Percentiles rank a stretch among this genome's conserved stretches.
These are phyloP conservation scores for Scaptomyza montana DNA, from an alignment of 1,140 invertebrate genomes.

Conservation along the genomic window DNA sequence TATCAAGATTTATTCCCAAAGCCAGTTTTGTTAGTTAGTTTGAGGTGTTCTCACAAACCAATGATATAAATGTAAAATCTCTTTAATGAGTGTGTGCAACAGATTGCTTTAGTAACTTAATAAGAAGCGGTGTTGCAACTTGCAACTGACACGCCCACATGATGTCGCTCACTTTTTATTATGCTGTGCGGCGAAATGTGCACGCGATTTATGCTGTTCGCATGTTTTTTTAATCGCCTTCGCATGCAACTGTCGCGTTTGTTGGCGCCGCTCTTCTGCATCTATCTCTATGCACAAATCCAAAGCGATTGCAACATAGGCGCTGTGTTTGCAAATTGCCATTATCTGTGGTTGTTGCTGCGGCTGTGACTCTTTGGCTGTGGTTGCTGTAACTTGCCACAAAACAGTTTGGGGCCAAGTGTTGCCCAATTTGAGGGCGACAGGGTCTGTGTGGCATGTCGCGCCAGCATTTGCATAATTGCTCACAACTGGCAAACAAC, in stretches of 20 bases:
- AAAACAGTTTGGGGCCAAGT: constrained; percentile 21
- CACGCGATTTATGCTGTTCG: constrained; percentile 38
- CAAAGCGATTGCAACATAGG: constrained; percentile 37
- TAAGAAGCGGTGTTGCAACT: constrained; percentile 18
- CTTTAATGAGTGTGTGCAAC: background rate
- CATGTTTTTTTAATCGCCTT: constrained; percentile 34
- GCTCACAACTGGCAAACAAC: constrained; percentile 21
- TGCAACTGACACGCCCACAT: constrained; percentile 37
- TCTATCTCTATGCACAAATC: constrained; percentile 34
- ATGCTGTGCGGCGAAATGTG: background rate
- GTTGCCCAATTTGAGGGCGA: constrained; percentile 33
- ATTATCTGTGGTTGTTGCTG: constrained; percentile 26
- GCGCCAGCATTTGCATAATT: constrained; percentile 41
- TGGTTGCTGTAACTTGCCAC: constrained; percentile 16
- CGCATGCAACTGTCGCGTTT: constrained; percentile 43
- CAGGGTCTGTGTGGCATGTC: constrained; percentile 20
- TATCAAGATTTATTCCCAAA: too few relatives aligned
- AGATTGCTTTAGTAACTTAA: constrained; percentile 24
- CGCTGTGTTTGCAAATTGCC: constrained; percentile 23
- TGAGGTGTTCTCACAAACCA: too few relatives aligned
- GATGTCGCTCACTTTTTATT: background rate
- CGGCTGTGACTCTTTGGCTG: too few relatives aligned
- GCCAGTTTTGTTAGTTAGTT: too few relatives aligned
- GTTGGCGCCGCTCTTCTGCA: constrained; percentile 15
- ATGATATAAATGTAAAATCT: too few relatives aligned